Base-by-base conservation (phyloP, 2,797 vertebrate genomes). In the Champsocephalus gunnari region DNA sequence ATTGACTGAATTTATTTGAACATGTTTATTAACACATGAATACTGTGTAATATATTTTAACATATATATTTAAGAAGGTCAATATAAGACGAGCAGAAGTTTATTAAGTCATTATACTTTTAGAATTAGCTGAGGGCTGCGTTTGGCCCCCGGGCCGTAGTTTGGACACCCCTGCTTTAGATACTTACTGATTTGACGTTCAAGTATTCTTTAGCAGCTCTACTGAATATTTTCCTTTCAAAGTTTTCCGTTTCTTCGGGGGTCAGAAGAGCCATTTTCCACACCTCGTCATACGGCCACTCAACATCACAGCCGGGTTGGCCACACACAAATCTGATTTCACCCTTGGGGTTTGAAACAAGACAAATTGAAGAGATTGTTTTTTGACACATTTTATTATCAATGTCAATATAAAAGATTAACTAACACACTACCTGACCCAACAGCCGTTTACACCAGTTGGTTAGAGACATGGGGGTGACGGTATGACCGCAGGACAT, bases 401-500 rank as follows among this genome's bases (percentile, higher is more conserved):
- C 1, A 38, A 38, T 38, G 34, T 38, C 34, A 38, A 38, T 38
- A 38, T 38, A 38, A 38, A 50, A 14, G 11, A 47, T 51, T 57
- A 38, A 3, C 5, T 9, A 57, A 2, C 34, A 9, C 34, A 38
- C 34, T 38, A 38, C 34, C 34, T 38, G 34, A 38, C 93, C 79
- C 13, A 94, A 0, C 17, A 85, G 73, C 24, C 61, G 32, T 16
- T 70, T 73, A 67, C 94, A 94, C 87, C 87, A 94, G 0, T 32
- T 65, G 0, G 90, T 94, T 57, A 94, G 89, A 12, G 93, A 92
- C 67, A 73, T 71, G 3, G 93, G 93, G 4, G 90, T 90, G 19
- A 94, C 92, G 3, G 86, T 84, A 9, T 94, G 94, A 3, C 90
- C 91, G 62, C 93, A 94, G 34, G 93, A 92, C 93, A 94, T 94